Conservation (phyloP, 2,888 invertebrate genomes). For the Sphaerophoria taeniata region DNA sequence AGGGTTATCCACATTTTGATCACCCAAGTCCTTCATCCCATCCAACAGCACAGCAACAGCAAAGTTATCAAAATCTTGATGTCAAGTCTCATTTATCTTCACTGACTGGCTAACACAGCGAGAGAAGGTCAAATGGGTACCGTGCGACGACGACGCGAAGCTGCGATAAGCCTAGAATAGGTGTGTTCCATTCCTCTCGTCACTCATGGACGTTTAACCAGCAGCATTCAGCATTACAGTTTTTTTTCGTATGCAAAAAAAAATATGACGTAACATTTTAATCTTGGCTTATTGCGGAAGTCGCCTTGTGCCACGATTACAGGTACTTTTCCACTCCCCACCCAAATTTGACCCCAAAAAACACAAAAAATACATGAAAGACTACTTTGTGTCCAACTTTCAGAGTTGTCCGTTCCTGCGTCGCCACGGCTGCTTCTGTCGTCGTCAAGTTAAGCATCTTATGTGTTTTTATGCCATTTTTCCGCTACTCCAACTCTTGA, state of each 20-base stretch:
- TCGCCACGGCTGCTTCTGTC: no score
- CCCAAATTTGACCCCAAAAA: conserved; percentile 39
- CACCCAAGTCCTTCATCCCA: conserved; percentile 1
- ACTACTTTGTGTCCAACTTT: conserved; percentile 69
- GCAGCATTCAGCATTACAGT: no score
- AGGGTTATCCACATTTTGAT: conserved; percentile 40
- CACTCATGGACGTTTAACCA: background rate
- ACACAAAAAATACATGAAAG: conserved; percentile 61
- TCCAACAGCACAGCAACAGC: background rate
- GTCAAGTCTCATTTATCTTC: conserved; percentile 61
- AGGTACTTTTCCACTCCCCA: conserved; percentile 20
- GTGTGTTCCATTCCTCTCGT: conserved; percentile 53
- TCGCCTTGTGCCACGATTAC: conserved; percentile 38
- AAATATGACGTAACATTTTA: conserved; percentile 69
- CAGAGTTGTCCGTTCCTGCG: no score
- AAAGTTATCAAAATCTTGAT: conserved; percentile 29
- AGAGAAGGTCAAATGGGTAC: conserved; percentile 52
- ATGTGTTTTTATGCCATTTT: conserved; percentile 54
- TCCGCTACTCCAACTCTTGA: conserved; percentile 53
- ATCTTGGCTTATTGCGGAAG: conserved; percentile 70
- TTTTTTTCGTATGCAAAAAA: no score
- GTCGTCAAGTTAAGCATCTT: conserved; percentile 65
- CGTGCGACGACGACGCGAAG: background rate
- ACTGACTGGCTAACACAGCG: conserved; percentile 15
- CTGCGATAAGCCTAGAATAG: conserved; percentile 40